Conservation (phyloP, 2,888 invertebrate species). For the Apomyelois bistriatella region DNA sequence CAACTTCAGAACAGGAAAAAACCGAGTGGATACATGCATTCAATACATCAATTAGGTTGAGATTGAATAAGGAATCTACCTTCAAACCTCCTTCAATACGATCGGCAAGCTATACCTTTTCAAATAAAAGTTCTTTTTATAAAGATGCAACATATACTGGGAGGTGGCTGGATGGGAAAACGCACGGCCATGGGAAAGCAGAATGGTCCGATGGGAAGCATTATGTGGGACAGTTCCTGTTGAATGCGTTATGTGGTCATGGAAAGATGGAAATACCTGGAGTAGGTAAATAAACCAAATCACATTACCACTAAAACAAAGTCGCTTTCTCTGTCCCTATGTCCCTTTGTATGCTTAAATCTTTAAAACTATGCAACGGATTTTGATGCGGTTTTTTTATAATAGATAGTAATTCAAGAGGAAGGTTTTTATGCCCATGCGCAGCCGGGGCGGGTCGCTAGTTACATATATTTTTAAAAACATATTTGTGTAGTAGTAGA, state of each 20-base stretch:
- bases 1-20: conserved; percentile 84
- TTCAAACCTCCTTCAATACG: conserved; percentile 86
- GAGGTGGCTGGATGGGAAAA: conserved; percentile 89
- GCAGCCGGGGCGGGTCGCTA: no score
- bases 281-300: conserved; percentile 58
- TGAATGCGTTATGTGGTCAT: conserved; percentile 86
- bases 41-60: conserved; percentile 85
- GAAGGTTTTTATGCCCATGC: no score
- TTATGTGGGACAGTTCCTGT: conserved; percentile 89
- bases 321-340: no score
- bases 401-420: no score
- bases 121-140: conserved; percentile 83
- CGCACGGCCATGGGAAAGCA: conserved; percentile 90
- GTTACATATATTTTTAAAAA: no score
- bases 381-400: no score
- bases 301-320: no score
- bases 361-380: no score
- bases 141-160: conserved; percentile 90
- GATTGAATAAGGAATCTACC: conserved; percentile 81
- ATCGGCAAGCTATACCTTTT: conserved; percentile 86
- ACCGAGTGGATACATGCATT: conserved; percentile 89
- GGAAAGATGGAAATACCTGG: conserved; percentile 84
- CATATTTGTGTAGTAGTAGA: no score
- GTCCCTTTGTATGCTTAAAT: not conserved
- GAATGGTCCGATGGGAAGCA: conserved; percentile 90